Conservation (phyloP, 1,140 invertebrate genomes). For the Brachystomella parvula region DNA sequence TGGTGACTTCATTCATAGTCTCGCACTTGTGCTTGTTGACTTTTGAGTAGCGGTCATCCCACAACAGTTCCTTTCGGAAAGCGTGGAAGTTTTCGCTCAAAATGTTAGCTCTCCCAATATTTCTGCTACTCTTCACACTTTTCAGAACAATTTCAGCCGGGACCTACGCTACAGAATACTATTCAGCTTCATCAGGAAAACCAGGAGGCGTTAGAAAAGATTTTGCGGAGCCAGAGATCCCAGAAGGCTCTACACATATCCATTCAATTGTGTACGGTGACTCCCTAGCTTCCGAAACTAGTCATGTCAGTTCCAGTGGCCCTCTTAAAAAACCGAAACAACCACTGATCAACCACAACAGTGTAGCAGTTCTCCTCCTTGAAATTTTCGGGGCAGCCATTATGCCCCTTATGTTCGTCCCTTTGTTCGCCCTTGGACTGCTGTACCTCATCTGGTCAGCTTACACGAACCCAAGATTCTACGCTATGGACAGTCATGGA, state of each 20-base stretch:
- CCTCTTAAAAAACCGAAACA: background rate
- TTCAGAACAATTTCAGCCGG: background rate
- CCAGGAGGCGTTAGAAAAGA: background rate
- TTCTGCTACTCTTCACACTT: background rate
- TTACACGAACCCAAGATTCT: background rate
- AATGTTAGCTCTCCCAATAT: background rate
- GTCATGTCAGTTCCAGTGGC: background rate
- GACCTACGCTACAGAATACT: background rate
- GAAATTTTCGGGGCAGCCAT: constrained; percentile 2
- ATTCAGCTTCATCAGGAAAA: background rate
- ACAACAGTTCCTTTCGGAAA: background rate
- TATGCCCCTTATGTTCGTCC: background rate
- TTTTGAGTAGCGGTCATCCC: too few relatives aligned
- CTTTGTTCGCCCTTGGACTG: background rate
- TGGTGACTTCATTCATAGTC: too few relatives aligned
- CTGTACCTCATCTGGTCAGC: constrained; percentile 3
- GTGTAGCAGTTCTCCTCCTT: background rate
- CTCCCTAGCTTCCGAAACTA: background rate
- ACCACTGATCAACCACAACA: background rate
- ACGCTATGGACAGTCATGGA: background rate
- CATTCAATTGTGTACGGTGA: background rate
- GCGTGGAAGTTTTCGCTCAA: background rate
- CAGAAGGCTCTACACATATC: background rate
- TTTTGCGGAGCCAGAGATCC: background rate
- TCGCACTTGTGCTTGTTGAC: too few relatives aligned